Percentiles rank a stretch among this genome's conserved stretches.
These are phyloP conservation scores for Centropristis striata DNA, from an alignment of 2,113 vertebrate species.

Conservation along the genomic window DNA sequence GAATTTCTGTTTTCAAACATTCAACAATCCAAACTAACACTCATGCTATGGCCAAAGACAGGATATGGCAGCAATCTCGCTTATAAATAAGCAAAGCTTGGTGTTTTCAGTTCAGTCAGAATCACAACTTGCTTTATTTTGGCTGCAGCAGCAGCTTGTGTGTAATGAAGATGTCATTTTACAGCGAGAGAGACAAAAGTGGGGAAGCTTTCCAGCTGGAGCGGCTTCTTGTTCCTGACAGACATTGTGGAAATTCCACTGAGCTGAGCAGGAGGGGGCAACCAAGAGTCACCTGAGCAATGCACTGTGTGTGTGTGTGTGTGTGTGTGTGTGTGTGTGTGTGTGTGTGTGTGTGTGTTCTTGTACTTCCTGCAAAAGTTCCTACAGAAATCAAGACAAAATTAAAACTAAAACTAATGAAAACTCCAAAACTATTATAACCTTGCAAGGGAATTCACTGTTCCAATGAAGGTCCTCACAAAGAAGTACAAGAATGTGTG, in stretches of 20 bases:
- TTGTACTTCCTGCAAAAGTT: no score
- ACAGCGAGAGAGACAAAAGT: neutral
- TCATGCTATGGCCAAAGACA: neutral
- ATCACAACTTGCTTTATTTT: neutral
- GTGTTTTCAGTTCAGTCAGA: neutral
- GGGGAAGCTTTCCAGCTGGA: neutral
- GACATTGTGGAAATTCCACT: neutral
- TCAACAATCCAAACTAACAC: neutral
- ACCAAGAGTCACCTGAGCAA: conserved; percentile 60
- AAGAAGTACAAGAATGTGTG: no score
- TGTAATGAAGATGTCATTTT: conserved; percentile 9
- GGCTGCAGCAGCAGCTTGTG: neutral
- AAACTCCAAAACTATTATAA: no score
- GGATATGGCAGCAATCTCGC: neutral
- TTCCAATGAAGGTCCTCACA: no score
- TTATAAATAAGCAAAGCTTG: neutral
- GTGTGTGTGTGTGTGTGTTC: conserved; percentile 22
- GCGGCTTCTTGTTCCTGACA: conserved; percentile 11
- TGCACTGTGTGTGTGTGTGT: neutral
- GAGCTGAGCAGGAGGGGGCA: conserved; percentile 52
- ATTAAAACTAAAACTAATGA: no score
- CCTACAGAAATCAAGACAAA: no score
- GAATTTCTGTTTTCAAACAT: neutral
- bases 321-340: conserved; percentile 7
- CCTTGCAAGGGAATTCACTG: no score